Conservation (phyloP, 2,888 invertebrate species). For the Congeria kusceri region DNA sequence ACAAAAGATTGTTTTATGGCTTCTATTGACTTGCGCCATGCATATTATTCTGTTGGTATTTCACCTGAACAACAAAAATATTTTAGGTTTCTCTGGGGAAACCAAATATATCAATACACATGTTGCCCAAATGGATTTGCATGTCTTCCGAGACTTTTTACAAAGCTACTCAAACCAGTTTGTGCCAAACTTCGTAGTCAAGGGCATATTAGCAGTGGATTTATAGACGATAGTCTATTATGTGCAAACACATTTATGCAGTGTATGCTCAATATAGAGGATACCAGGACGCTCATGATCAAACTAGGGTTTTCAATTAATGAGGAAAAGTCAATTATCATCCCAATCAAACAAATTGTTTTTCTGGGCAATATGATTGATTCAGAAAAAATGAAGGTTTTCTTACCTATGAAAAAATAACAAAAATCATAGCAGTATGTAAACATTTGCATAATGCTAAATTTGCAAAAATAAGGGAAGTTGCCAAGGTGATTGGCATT, state of each 20-base stretch:
- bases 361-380: conserved; percentile 53
- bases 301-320: conserved; percentile 44
- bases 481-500: conserved; percentile 47
- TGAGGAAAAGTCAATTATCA: conserved; percentile 43
- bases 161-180: conserved; percentile 65
- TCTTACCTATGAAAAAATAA: conserved; percentile 41
- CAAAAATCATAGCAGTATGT: conserved; percentile 19
- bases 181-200: conserved; percentile 42
- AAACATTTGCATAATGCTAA: neutral
- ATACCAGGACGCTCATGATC: conserved; percentile 15
- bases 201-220: conserved; percentile 41
- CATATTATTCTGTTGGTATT: conserved; percentile 49
- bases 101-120: conserved; percentile 36
- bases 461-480: conserved; percentile 22
- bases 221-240: conserved; percentile 64
- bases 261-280: conserved; percentile 27
- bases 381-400: conserved; percentile 48
- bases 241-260: conserved; percentile 11
- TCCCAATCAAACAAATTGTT: conserved; percentile 32
- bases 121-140: conserved; percentile 8
- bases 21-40: conserved; percentile 47
- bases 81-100: conserved; percentile 52
- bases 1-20: conserved; percentile 33
- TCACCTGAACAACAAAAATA: conserved; percentile 34
- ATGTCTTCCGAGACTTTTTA: conserved; percentile 55